Evolutionary conservation across 2,888 invertebrate genomes (phyloP).

Genomic region (Drosophila macrospina): DNA sequence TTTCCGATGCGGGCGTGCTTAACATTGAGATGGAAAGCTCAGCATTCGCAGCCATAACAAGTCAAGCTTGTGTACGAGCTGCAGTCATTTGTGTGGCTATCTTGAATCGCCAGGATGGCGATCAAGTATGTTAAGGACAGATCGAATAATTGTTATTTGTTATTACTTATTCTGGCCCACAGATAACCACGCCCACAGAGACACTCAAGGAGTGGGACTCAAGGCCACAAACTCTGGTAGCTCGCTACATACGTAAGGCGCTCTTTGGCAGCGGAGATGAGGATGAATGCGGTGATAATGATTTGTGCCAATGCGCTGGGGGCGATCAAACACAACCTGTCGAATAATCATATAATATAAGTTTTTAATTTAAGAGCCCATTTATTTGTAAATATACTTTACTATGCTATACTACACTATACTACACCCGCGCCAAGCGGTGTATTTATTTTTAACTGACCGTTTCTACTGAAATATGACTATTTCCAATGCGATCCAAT

Average conservation of each 20-base stretch:
- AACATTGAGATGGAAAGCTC: constrained; percentile 99
- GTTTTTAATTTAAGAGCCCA: not conserved
- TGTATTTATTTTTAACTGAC: too few species aligned
- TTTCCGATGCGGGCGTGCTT: constrained; percentile 91
- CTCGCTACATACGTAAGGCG: constrained; percentile 44
- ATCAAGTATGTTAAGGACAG: constrained; percentile 87
- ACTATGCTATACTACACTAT: too few species aligned
- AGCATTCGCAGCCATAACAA: constrained; percentile 95
- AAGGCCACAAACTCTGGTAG: constrained; percentile 36
- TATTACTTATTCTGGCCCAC: not conserved
- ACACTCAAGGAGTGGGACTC: constrained; percentile 7
- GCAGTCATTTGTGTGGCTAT: constrained; percentile 96
- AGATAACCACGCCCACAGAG: constrained; percentile 21
- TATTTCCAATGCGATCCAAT: too few species aligned
- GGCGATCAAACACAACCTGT: not conserved
- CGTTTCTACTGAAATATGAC: too few species aligned
- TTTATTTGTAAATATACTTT: not conserved
- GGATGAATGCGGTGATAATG: not conserved
- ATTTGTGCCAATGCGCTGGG: constrained; percentile 1
- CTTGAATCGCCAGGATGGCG: constrained; percentile 94
- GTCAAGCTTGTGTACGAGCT: constrained; percentile 94
- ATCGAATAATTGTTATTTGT: too few species aligned
- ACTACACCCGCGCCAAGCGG: too few species aligned
- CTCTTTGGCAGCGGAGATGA: constrained; percentile 22
- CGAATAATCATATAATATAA: not conserved